Evolutionary conservation across 2,113 vertebrate species (phyloP).

Genomic region (Haemorhous mexicanus): DNA sequence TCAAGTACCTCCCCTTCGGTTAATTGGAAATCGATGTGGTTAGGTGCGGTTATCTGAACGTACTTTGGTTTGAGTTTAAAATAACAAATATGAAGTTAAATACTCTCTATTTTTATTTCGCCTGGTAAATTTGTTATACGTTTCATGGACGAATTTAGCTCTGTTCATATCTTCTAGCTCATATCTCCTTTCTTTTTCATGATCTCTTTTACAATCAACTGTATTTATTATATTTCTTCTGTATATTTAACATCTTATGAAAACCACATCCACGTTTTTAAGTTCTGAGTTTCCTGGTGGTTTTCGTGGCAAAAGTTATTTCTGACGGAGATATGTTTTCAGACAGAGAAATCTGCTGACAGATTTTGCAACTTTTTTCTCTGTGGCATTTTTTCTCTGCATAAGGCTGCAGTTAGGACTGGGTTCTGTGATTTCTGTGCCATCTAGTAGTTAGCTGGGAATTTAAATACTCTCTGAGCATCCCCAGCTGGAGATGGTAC

Average conservation of each 20-base stretch:
- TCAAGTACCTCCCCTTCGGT: fast-evolving
- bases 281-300: not conserved
- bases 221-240: not conserved
- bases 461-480: not conserved
- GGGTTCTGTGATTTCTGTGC: not conserved
- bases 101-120: not conserved
- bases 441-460: not conserved
- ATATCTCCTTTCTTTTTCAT: not conserved
- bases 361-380: not conserved
- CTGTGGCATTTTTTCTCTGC: not conserved
- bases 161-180: fast-evolving
- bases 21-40: not conserved
- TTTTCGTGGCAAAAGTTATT: not conserved
- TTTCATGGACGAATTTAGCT: not conserved
- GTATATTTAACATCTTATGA: not conserved
- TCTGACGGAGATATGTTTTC: not conserved
- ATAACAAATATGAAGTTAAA: not conserved
- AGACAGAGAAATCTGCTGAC: not conserved
- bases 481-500: not conserved
- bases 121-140: not conserved
- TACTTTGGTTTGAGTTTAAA: not conserved
- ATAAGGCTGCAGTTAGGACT: not conserved
- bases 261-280: not conserved
- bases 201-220: not conserved
- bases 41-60: fast-evolving